Base-by-base conservation (phyloP, 2,797 vertebrate genomes). In the Leptodactylus fallax region DNA sequence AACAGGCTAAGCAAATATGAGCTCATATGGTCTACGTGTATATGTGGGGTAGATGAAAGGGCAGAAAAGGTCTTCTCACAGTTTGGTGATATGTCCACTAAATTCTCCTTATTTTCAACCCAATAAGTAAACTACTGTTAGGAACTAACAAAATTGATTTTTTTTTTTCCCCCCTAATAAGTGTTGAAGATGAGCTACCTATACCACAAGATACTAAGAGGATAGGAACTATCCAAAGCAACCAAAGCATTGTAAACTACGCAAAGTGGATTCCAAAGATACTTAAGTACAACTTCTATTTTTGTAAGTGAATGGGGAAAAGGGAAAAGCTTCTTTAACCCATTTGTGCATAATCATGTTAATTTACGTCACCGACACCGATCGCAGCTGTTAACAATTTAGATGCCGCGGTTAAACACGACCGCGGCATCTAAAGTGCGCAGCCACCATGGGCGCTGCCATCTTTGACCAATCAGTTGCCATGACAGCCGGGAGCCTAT, bases 1-100 rank as follows among this genome's bases (percentile, higher is more conserved):
- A 88, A 63, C 76, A 84, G 81, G 81, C 81, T 84, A 88, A 79
- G 87, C 67, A 88, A 88, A 88, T 83, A 79, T 88, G 61, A 84
- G 87, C 81, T 84, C 74, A 84, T 88, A 63, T 84, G 87, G 74
- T 84, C 81, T 79, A 49, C 53, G 67, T 69, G 71, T 76, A 79
- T 83, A 76, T 87, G 53, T 84, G 72, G 86, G 56, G 45, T 88
- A 79, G 81, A 84, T 79, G 81, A 88, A 88, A 88, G 87, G 87
- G 61, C 87, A 88, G 51, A 45, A 88, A 88, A 79, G 81, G 81
- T 88, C 81, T 79, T 78, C 81, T 88, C 74, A 84, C 87, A 84
- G 87, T 84, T 84, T 88, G 81, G 72, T 88, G 87, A 83, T 79
- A 88, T 79, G 74, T 88, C 74, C 72, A 83, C 81, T 87, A 81